phyloP scores from a whole-genome alignment of 2,113 vertebrate genomes.

The Lycocorax pyrrhopterus region DNA sequence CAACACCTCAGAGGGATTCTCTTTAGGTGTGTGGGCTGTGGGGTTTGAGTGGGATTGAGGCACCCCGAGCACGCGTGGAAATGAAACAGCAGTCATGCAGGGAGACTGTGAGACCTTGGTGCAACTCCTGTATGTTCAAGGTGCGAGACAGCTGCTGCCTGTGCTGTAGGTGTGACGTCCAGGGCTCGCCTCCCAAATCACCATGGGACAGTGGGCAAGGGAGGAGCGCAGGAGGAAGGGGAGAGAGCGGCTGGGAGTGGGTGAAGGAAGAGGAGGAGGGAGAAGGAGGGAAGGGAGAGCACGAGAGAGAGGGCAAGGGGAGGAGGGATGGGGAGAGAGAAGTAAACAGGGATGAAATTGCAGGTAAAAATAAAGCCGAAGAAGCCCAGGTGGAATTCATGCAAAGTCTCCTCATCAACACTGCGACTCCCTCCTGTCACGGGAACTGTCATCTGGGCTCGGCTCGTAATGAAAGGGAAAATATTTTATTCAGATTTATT shows the following conservation, averaged over 20 bases:
- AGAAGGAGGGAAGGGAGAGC: neutral
- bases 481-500: constrained; percentile 99
- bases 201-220: neutral
- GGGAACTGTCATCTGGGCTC: constrained; percentile 92
- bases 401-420: constrained; percentile 96
- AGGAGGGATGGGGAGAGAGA: constrained; percentile 32
- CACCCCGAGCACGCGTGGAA: accelerated
- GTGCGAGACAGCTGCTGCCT: neutral
- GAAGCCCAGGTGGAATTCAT: constrained; percentile 94
- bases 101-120: neutral
- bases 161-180: neutral
- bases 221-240: neutral
- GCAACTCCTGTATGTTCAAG: accelerated
- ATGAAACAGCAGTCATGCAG: accelerated
- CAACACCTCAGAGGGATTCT: neutral
- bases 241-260: neutral
- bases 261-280: neutral
- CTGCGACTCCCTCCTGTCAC: constrained; percentile 87
- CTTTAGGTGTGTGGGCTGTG: accelerated
- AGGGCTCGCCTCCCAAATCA: constrained; percentile 2
- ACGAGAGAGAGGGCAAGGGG: constrained; percentile 44
- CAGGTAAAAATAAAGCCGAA: constrained; percentile 84
- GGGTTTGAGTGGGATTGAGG: accelerated
- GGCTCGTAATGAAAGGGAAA: constrained; percentile 99
- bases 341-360: constrained; percentile 71